These are phyloP conservation scores for Rhagonycha lutea DNA, from an alignment of 2,888 invertebrate genomes.

Conservation along the genomic window DNA sequence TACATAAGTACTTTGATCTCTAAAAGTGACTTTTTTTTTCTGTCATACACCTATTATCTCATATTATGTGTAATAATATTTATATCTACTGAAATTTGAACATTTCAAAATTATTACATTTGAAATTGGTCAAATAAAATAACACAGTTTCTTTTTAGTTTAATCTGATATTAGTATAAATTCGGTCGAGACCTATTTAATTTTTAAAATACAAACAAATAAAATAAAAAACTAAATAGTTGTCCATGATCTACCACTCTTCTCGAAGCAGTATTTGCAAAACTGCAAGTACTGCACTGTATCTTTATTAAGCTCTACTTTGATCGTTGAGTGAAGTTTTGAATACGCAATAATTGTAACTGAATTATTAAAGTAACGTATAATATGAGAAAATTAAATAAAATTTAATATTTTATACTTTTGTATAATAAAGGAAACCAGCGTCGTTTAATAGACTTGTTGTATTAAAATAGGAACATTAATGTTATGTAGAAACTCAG, in stretches of 20 bases:
- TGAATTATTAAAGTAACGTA: not conserved
- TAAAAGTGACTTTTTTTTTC: constrained; percentile 9
- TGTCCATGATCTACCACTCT: too few relatives aligned
- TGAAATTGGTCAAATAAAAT: not conserved
- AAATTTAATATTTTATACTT: not conserved
- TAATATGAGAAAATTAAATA: not conserved
- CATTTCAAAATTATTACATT: too few relatives aligned
- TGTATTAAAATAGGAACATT: not conserved
- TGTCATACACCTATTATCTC: not conserved
- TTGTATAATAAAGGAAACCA: not conserved
- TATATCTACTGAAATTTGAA: not conserved
- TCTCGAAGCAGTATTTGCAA: too few relatives aligned
- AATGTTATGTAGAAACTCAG: not conserved
- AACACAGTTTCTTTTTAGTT: not conserved
- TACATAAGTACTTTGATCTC: constrained; percentile 13
- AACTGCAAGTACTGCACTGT: too few relatives aligned
- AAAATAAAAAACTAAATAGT: too few relatives aligned
- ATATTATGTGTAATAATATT: too few relatives aligned
- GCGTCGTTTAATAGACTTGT: not conserved
- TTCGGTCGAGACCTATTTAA: not conserved
- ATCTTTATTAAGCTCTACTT: too few relatives aligned
- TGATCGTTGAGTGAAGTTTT: too few relatives aligned
- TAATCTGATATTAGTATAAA: not conserved
- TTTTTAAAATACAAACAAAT: too few relatives aligned
- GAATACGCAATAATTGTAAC: not conserved